phyloP scores from a whole-genome alignment of 2,797 vertebrate genomes.

The Malacoraja senta region DNA sequence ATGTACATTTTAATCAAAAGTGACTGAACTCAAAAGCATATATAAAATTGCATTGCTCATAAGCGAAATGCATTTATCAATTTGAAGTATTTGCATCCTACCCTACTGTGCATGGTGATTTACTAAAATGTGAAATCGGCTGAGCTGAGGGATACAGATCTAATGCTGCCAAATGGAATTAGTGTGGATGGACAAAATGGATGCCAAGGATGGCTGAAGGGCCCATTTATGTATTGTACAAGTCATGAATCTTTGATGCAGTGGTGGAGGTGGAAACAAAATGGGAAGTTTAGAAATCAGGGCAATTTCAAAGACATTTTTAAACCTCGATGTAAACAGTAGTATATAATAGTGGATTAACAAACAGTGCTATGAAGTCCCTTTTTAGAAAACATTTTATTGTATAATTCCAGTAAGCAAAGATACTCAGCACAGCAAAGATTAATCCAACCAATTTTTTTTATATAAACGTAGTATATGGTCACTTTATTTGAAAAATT shows the following conservation, averaged over 20 bases:
- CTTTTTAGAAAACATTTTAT: conserved; percentile 67
- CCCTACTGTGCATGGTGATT: neutral
- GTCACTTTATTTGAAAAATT: conserved; percentile 60
- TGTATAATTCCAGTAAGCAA: conserved; percentile 89
- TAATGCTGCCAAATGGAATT: no score
- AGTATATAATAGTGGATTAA: neutral
- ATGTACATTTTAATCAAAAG: neutral
- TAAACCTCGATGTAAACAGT: neutral
- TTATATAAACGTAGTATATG: conserved; percentile 74
- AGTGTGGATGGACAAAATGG: no score
- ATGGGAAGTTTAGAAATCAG: no score
- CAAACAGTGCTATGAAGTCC: neutral
- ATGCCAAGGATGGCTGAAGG: no score
- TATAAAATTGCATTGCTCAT: neutral
- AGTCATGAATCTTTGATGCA: no score
- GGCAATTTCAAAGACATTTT: neutral
- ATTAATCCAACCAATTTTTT: conserved; percentile 59
- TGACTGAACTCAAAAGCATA: neutral
- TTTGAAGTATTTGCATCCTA: neutral
- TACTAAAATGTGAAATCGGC: neutral
- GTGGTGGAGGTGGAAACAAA: no score
- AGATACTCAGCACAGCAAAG: conserved; percentile 78
- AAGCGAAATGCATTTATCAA: neutral
- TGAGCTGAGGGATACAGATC: no score
- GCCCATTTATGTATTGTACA: no score